Evolutionary conservation across 1,140 invertebrate species (phyloP), one percentile per base, ranked within the genome.

Genomic region (Batillaria attramentaria): DNA sequence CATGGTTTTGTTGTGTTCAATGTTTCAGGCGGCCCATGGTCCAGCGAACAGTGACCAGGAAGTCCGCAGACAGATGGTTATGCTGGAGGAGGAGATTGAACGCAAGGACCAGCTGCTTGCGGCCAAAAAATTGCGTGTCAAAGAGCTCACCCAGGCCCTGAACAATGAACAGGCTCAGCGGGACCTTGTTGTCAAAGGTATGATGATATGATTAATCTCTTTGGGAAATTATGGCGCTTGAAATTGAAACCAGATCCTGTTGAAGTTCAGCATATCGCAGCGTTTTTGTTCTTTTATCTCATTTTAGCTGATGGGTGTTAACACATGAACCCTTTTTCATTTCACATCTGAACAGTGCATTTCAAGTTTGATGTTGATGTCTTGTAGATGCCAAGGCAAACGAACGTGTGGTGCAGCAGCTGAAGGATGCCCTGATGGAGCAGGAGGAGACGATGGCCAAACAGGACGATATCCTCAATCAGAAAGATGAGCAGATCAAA

Each of bases 361-460:
- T 31, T 31, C 28, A 69, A 10, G 24, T 31, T 43, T 46, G 4
- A 46, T 43, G 31, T 3, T 54, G 18, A 1, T n/a, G 66, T n/a
- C 35, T 16, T 46, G 39, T 57, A 79, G 78, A 79, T 41, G 78
- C 68, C 20, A 73, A 83, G 35, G 79, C 83, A 20, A 87, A 85
- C 72, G 83, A 83, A 33, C 37, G 33, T 13, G 43, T 83, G 4
- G n/a, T 75, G 4, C 54, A 75, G 54, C 43, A 50, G 33, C 72
- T 87, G 41, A 85, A 86, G 72, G 72, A 77, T 69, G 77, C 77
- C 4, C 54, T 86, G 35, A 35, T 75, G 37, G 81, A 85, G 24
- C 81, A 83, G 72, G 85, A 87, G 50, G 83, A 84, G 18, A 85
- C 80, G 0, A 86, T 87, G 85, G 78, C 74, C 18, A 74, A 81